phyloP scores from a whole-genome alignment of 1,140 invertebrate species.

The Eriocheir sinensis region DNA sequence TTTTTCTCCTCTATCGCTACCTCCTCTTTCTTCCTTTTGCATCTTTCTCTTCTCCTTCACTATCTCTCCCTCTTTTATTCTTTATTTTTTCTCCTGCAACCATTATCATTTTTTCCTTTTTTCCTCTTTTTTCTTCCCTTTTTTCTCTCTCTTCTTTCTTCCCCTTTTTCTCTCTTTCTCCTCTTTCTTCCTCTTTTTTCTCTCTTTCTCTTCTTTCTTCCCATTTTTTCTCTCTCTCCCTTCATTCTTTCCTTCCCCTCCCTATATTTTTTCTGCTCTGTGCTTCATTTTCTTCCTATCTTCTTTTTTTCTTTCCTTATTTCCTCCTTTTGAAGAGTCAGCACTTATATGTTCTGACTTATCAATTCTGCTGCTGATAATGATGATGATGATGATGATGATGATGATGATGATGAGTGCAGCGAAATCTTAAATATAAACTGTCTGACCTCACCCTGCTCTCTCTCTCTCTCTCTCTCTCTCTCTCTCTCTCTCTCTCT shows the following conservation, averaged over 20 bases:
- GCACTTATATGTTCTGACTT: too few relatives aligned
- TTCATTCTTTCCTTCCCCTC: slow-evolving; percentile 22
- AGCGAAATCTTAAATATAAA: too few relatives aligned
- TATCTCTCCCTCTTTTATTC: neutral
- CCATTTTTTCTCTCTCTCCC: neutral
- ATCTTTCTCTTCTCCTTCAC: neutral
- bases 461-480: too few relatives aligned
- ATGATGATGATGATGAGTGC: neutral
- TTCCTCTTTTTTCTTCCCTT: neutral
- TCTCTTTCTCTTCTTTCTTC: too few relatives aligned
- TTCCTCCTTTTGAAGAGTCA: too few relatives aligned
- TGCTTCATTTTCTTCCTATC: neutral
- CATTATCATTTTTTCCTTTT: too few relatives aligned
- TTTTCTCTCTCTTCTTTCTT: neutral
- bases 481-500: too few relatives aligned
- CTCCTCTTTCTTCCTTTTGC: neutral
- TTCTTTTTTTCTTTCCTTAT: neutral
- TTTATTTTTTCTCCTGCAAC: too few relatives aligned
- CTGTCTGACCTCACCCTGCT: too few relatives aligned
- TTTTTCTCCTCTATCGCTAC: neutral
- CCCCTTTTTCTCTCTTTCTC: neutral
- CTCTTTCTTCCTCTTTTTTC: neutral
- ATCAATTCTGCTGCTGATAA: too few relatives aligned
- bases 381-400: neutral
- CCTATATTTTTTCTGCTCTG: neutral